Evolutionary conservation across 1,140 invertebrate species (phyloP).

Genomic region (Archivesica marissinica): DNA sequence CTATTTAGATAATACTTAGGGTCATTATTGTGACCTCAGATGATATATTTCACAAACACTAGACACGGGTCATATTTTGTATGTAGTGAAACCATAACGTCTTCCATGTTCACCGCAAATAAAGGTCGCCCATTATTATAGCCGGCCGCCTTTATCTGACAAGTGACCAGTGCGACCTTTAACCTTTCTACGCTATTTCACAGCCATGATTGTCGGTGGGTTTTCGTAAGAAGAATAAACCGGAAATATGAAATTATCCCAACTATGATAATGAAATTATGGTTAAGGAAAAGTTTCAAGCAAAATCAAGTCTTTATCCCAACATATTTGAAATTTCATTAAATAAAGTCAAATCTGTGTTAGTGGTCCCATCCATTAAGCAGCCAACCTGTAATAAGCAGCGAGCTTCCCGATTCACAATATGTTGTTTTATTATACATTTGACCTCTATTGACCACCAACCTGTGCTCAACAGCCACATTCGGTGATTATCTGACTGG

Average conservation of each 20-base stretch:
- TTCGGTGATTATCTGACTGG: too few relatives aligned
- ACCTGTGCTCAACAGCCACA: too few relatives aligned
- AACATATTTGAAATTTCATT: too few relatives aligned
- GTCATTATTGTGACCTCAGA: constrained; percentile 27
- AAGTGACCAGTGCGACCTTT: constrained; percentile 17
- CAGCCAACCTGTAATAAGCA: too few relatives aligned
- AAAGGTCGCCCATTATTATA: constrained; percentile 44
- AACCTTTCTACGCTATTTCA: constrained; percentile 21
- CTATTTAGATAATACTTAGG: constrained; percentile 60
- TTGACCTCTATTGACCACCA: too few relatives aligned
- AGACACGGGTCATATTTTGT: constrained; percentile 50
- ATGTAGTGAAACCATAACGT: constrained; percentile 11
- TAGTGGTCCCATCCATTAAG: too few relatives aligned
- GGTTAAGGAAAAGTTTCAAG: too few relatives aligned
- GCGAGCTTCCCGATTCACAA: too few relatives aligned
- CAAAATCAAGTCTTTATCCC: too few relatives aligned
- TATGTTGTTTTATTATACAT: too few relatives aligned
- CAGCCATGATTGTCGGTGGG: background rate
- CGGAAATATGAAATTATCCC: constrained; percentile 3
- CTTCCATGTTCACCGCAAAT: background rate
- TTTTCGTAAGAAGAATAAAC: background rate
- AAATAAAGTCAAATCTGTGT: too few relatives aligned
- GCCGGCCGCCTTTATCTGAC: constrained; percentile 11
- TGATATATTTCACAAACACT: constrained; percentile 44
- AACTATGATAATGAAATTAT: too few relatives aligned